Evolutionary conservation across 2,113 vertebrate species (phyloP).

Genomic region (Ctenodactylus gundi): DNA sequence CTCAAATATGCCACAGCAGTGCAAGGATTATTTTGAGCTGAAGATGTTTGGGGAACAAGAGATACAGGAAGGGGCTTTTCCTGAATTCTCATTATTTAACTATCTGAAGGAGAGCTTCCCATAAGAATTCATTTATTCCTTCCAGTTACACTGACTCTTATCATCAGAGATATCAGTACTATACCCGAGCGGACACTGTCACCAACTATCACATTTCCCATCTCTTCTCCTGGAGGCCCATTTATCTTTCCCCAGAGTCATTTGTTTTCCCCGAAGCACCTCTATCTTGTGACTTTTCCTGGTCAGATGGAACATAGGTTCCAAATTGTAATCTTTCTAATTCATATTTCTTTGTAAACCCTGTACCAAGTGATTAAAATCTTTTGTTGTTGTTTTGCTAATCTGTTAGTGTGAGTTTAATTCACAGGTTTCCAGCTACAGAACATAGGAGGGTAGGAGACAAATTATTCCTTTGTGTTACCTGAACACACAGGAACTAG

Average conservation of each 20-base stretch:
- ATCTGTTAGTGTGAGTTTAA: neutral
- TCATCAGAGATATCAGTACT: neutral
- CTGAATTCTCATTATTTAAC: neutral
- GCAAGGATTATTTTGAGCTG: neutral
- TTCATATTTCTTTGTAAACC: neutral
- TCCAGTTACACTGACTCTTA: neutral
- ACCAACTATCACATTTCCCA: neutral
- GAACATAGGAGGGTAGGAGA: neutral
- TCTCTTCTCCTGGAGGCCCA: neutral
- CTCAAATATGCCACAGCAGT: neutral
- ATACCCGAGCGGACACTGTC: neutral
- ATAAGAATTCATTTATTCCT: neutral
- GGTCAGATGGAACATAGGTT: neutral
- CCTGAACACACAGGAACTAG: neutral
- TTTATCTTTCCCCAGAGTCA: neutral
- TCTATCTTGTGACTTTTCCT: neutral
- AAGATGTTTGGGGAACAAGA: neutral
- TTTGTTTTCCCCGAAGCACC: neutral
- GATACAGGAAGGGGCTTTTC: neutral
- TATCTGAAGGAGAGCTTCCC: neutral
- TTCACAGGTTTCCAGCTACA: neutral
- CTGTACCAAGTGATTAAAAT: neutral
- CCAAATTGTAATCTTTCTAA: neutral
- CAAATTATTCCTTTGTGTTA: neutral
- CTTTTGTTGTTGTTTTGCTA: neutral